A percentile compares a stretch with the other conserved stretches of the same genome.
These are phyloP conservation scores for Nomada goodeniana DNA, from an alignment of 2,888 invertebrate genomes.

Conservation along the genomic window DNA sequence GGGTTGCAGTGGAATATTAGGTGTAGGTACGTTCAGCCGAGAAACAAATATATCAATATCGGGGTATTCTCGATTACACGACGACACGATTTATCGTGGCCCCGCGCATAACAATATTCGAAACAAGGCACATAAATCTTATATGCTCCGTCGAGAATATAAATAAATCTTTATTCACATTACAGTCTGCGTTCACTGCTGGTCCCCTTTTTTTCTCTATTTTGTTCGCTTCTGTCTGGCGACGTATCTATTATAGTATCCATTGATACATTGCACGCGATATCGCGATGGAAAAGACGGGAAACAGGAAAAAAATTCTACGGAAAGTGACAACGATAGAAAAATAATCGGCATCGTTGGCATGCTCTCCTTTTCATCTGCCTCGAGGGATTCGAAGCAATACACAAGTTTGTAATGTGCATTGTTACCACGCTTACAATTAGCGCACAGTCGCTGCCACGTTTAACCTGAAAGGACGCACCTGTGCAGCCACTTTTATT, in stretches of 20 bases:
- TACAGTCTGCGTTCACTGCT: conserved; percentile 28
- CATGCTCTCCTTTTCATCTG: neutral
- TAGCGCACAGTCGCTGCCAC: conserved; percentile 27
- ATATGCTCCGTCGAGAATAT: neutral
- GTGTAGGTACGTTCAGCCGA: neutral
- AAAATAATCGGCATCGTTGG: conserved; percentile 18
- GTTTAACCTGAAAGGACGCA: conserved; percentile 25
- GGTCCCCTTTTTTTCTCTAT: neutral
- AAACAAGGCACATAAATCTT: conserved; percentile 29
- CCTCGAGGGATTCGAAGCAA: neutral
- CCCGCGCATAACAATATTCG: conserved; percentile 8
- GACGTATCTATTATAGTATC: neutral
- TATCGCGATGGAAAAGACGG: too few species aligned
- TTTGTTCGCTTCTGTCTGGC: neutral
- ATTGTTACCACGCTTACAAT: conserved; percentile 24
- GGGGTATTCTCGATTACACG: conserved; percentile 20
- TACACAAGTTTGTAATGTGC: neutral
- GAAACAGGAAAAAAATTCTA: neutral
- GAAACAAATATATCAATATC: neutral
- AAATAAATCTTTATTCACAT: conserved; percentile 46
- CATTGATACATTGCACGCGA: neutral
- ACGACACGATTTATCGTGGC: conserved; percentile 38
- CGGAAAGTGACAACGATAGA: neutral
- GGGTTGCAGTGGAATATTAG: too few species aligned
- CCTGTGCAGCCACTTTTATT: conserved; percentile 29